A percentile compares a stretch with the other conserved stretches of the same genome.
phyloP scores from a whole-genome alignment of 92 coral and sea anemone species.

The Porites evermanni region DNA sequence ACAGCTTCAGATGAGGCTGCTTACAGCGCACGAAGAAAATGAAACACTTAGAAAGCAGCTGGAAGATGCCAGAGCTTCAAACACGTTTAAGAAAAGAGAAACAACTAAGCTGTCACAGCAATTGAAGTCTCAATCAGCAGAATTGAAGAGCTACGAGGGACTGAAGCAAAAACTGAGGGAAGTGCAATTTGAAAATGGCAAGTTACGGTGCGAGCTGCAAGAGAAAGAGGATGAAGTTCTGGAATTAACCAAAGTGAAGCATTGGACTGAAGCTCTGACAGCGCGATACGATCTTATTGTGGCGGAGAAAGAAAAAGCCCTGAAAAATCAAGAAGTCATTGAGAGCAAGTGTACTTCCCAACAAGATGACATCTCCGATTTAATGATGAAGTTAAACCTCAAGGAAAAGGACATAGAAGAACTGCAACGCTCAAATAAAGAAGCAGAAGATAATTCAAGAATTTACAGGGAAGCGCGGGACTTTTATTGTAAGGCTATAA shows the following conservation, averaged over 20 bases:
- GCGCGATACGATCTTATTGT: conserved; percentile 73
- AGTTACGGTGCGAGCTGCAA: conserved; percentile 60
- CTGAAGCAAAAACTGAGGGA: conserved; percentile 66
- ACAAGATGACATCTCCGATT: conserved; percentile 48
- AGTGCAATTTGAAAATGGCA: conserved; percentile 56
- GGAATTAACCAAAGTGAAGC: conserved; percentile 74
- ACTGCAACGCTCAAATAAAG: conserved; percentile 47
- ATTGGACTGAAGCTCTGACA: conserved; percentile 87
- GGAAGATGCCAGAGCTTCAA: conserved; percentile 39
- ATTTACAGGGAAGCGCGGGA: conserved; percentile 48
- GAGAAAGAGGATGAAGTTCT: conserved; percentile 62
- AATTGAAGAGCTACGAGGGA: conserved; percentile 64
- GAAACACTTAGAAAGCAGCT: conserved; percentile 29
- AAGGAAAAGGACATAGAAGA: conserved; percentile 77
- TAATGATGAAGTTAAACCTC: conserved; percentile 62
- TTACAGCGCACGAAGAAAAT: conserved; percentile 52
- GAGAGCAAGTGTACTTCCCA: conserved; percentile 40
- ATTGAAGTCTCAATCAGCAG: conserved; percentile 67
- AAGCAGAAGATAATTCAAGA: conserved; percentile 49
- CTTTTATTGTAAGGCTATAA: conserved; percentile 17
- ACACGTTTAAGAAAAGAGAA: conserved; percentile 62
- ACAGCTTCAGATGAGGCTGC: conserved; percentile 72
- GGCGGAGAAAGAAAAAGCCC: conserved; percentile 62
- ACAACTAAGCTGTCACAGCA: conserved; percentile 55
- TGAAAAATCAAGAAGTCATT: conserved; percentile 53